Evolutionary conservation across 2,888 invertebrate species (phyloP).

Genomic region (Rhagonycha lutea): DNA sequence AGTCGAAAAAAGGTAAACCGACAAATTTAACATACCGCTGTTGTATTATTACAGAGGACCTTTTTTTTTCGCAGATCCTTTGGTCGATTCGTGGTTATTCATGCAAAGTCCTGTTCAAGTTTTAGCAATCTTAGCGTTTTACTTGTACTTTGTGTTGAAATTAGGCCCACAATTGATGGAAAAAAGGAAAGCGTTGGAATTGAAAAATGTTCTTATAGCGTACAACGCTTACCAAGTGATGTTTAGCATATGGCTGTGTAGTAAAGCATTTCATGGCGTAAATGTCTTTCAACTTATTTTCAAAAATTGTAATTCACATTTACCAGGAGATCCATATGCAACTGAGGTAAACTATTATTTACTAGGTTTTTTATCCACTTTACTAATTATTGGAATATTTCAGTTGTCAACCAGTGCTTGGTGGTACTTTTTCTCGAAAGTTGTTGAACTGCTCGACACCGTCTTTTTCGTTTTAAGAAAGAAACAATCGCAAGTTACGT

Average conservation of each 20-base stretch:
- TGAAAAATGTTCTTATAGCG: slow-evolving; percentile 72
- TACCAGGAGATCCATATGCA: slow-evolving; percentile 18
- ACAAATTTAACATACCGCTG: slow-evolving; percentile 1
- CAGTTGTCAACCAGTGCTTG: slow-evolving; percentile 69
- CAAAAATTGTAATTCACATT: slow-evolving; percentile 26
- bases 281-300: slow-evolving; percentile 13
- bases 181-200: slow-evolving; percentile 71
- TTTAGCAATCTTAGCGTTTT: slow-evolving; percentile 65
- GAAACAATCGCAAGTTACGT: slow-evolving; percentile 85
- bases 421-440: slow-evolving; percentile 82
- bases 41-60: neutral
- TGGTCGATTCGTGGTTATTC: slow-evolving; percentile 76
- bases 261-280: slow-evolving; percentile 44
- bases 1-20: slow-evolving; percentile 56
- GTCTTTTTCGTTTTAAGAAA: slow-evolving; percentile 89
- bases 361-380: neutral
- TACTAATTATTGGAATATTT: slow-evolving; percentile 24
- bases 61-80: slow-evolving; percentile 64
- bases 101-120: slow-evolving; percentile 78
- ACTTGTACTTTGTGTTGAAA: slow-evolving; percentile 75
- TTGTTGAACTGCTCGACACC: slow-evolving; percentile 78
- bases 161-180: slow-evolving; percentile 78
- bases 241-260: slow-evolving; percentile 76
- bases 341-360: slow-evolving; percentile 28
- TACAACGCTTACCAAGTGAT: slow-evolving; percentile 91